Evolutionary conservation across 1,140 invertebrate genomes (phyloP).

Genomic region (Bombus superbus): DNA sequence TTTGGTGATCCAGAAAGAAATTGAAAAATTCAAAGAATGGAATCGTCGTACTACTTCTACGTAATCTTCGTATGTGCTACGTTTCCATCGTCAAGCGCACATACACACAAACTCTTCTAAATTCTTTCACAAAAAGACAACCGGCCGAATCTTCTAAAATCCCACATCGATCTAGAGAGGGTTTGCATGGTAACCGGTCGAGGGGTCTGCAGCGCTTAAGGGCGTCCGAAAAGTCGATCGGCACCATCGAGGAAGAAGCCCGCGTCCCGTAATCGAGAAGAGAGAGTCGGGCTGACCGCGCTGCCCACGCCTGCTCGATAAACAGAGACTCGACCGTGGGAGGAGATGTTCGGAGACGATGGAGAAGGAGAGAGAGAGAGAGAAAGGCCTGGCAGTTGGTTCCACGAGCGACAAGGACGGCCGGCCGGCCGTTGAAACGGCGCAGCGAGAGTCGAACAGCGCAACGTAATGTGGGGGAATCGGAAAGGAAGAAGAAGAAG

Average conservation of each 20-base stretch:
- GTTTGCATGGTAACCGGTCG: neutral
- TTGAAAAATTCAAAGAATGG: neutral
- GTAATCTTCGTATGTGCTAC: neutral
- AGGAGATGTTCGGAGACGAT: conserved; percentile 46
- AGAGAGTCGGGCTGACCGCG: neutral
- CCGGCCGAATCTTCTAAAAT: neutral
- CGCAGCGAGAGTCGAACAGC: neutral
- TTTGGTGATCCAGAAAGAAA: neutral
- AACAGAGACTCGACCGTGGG: conserved; percentile 60
- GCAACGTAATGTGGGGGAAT: neutral
- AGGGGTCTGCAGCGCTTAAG: neutral
- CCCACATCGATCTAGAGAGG: neutral
- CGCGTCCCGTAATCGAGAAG: conserved; percentile 21
- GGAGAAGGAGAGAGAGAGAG: neutral
- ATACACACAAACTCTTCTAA: too few species aligned
- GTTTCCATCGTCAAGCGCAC: too few species aligned
- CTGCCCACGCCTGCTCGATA: conserved; percentile 66
- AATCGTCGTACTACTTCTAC: neutral
- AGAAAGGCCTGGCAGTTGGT: neutral
- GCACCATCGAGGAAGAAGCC: neutral
- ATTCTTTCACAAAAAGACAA: too few species aligned
- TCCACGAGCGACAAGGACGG: neutral
- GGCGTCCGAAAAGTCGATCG: neutral
- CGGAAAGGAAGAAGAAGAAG: neutral
- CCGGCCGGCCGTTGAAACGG: neutral